Evolutionary conservation across 2,797 vertebrate species (phyloP).

Genomic region (Hydrophis major): DNA sequence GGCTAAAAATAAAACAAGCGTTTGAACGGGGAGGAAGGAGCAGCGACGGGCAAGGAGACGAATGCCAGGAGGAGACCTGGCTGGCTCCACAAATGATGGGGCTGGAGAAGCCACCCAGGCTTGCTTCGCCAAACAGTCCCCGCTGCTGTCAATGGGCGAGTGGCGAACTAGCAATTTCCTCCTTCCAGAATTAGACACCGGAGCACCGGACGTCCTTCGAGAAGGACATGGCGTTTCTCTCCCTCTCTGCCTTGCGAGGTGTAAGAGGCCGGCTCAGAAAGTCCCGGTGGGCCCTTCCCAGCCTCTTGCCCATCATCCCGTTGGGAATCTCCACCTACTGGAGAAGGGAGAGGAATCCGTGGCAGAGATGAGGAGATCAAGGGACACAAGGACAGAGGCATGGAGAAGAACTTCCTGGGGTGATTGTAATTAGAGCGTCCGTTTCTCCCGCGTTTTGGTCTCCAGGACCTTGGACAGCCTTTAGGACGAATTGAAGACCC

Average conservation of each 20-base stretch:
- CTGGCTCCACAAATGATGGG: neutral
- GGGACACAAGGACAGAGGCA: neutral
- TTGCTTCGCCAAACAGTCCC: neutral
- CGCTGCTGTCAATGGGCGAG: neutral
- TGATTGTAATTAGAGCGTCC: neutral
- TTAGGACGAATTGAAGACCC: neutral
- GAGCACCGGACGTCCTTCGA: neutral
- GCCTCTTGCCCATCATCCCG: neutral
- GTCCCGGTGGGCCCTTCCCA: neutral
- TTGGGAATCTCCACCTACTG: neutral
- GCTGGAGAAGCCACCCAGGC: neutral
- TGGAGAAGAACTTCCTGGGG: neutral
- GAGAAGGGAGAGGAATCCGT: neutral
- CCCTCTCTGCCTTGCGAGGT: no score
- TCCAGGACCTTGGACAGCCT: neutral
- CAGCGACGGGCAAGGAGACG: slow-evolving; percentile 11
- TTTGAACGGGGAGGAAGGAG: neutral
- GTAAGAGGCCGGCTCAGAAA: neutral
- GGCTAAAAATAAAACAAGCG: neutral
- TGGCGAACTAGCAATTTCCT: neutral
- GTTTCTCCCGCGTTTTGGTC: neutral
- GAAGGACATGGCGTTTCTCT: neutral
- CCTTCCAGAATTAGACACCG: neutral
- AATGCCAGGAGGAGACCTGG: slow-evolving; percentile 65
- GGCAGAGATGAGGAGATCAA: neutral